phyloP scores from a whole-genome alignment of 2,113 vertebrate species.

The Amphilophus citrinellus region DNA sequence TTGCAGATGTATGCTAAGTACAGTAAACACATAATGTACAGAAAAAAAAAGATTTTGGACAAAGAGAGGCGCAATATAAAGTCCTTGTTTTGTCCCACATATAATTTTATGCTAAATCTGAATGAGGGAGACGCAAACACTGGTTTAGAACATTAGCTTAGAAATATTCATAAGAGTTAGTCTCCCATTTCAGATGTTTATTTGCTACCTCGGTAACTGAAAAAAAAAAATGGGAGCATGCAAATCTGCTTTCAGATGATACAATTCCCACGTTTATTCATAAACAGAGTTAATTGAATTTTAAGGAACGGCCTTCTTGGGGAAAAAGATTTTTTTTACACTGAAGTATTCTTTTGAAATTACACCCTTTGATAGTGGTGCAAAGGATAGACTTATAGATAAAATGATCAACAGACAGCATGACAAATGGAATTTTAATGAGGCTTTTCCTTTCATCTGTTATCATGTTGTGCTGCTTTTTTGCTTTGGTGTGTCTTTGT shows the following conservation, averaged over 20 bases:
- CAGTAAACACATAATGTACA: slow-evolving; percentile 44
- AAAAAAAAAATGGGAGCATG: slow-evolving; percentile 57
- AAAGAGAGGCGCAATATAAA: slow-evolving; percentile 61
- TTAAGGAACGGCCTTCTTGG: slow-evolving; percentile 70
- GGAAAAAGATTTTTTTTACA: slow-evolving; percentile 65
- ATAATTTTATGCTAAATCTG: slow-evolving; percentile 68
- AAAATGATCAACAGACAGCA: slow-evolving; percentile 94
- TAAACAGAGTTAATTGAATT: slow-evolving; percentile 79
- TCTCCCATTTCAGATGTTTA: slow-evolving; percentile 67
- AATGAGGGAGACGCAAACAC: slow-evolving; percentile 44
- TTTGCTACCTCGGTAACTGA: slow-evolving; percentile 56
- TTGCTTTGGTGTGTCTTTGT: slow-evolving; percentile 67
- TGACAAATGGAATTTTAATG: slow-evolving; percentile 98
- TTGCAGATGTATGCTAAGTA: slow-evolving; percentile 68
- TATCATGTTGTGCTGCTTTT: slow-evolving; percentile 90
- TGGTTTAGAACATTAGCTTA: slow-evolving; percentile 52
- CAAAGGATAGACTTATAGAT: slow-evolving; percentile 91
- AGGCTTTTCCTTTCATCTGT: slow-evolving; percentile 91
- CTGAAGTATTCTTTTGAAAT: slow-evolving; percentile 93
- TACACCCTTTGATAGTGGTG: slow-evolving; percentile 89
- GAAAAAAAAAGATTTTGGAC: slow-evolving; percentile 19
- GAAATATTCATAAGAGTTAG: slow-evolving; percentile 65
- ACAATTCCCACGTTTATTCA: slow-evolving; percentile 77
- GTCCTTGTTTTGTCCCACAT: slow-evolving; percentile 51
- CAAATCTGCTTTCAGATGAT: slow-evolving; percentile 77